These are phyloP conservation scores for Penelope pileata DNA, from an alignment of 2,113 vertebrate species.

Conservation along the genomic window DNA sequence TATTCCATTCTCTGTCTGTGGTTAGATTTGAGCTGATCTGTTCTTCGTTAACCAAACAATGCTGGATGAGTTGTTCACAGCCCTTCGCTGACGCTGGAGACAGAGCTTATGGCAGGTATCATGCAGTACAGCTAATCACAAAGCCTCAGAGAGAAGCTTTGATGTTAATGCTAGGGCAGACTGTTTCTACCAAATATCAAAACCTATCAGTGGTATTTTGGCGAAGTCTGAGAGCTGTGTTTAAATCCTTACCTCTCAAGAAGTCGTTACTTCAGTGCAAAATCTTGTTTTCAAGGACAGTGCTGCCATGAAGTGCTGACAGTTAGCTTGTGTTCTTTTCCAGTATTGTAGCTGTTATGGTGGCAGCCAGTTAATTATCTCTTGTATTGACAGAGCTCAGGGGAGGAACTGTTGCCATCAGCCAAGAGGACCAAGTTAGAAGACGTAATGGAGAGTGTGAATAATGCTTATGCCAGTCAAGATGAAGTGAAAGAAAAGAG, in stretches of 20 bases:
- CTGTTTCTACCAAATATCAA: neutral
- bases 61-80: neutral
- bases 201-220: neutral
- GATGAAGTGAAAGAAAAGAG: slow-evolving; percentile 63
- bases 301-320: neutral
- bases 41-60: neutral
- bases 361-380: neutral
- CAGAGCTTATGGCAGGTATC: neutral
- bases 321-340: neutral
- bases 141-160: neutral
- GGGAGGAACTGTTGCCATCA: slow-evolving; percentile 66
- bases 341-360: neutral
- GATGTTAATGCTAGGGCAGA: neutral
- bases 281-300: neutral
- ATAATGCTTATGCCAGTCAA: slow-evolving; percentile 63
- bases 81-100: neutral
- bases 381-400: slow-evolving; percentile 60
- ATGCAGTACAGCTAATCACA: neutral
- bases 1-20: neutral
- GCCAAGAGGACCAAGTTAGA: slow-evolving; percentile 86
- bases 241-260: neutral
- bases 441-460: slow-evolving; percentile 16
- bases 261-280: neutral
- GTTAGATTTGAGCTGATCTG: neutral
- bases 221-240: accelerated